Base-by-base conservation (phyloP, 2,113 vertebrate species). In the Haplochromis burtoni region DNA sequence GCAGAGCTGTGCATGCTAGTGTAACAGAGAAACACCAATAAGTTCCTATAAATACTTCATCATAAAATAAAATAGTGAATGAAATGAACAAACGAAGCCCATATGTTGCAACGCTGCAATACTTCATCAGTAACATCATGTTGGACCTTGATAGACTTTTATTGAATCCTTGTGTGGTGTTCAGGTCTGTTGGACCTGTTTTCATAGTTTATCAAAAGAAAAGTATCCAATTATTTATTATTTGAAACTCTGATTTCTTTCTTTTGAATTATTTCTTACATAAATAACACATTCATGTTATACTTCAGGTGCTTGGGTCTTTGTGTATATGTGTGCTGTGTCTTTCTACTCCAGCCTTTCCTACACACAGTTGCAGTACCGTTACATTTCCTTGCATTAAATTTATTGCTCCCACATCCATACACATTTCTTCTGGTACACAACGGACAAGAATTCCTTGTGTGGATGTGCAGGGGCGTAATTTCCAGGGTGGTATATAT, bases 261-360 rank as follows among this genome's bases (percentile, higher is more conserved):
- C 66, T 9, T 24, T 42, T 42, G 8, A 42, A 0, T 42, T 10
- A 42, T 42, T 71, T 71, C n/a, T 40, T 10, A 42, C 38, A 24
- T 2, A 42, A 42, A 26, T 6, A 4, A 2, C 66, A 10, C 1
- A 71, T 42, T 42, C 21, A 24, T 42, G 7, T 71, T 16, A 71
- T 6, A 24, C 12, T 0, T 0, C 0, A 24, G 66, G 35, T 71
- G 35, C 14, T 71, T 40, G 35, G 63, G 35, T 21, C 16, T 63
- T 63, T 35, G 59, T 40, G 19, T 71, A 3, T 71, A 14, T 40
- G n/a, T 68, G 63, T 40, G 63, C n/a, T 0, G 11, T 40, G 19
- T 68, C 66, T 68, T 68, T 45, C 38, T 24, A 24, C 12, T 71
- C n/a, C 66, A 24, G n/a, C 63, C 35, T 14, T 68, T 9, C 33